These are phyloP conservation scores for Xestia ashworthii DNA, from an alignment of 2,888 invertebrate genomes.

Conservation along the genomic window DNA sequence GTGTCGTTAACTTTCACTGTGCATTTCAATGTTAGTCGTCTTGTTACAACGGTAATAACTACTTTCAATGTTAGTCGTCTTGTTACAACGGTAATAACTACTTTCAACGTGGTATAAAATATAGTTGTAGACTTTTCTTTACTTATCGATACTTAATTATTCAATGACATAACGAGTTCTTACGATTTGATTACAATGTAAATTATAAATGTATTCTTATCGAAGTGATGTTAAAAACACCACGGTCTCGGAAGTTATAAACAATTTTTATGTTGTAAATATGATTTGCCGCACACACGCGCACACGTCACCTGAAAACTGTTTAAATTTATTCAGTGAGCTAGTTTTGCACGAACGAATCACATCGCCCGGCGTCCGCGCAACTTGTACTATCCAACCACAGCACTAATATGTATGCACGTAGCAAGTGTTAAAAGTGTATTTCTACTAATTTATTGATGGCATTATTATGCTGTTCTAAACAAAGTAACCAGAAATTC, in stretches of 20 bases:
- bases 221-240: neutral
- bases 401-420: neutral
- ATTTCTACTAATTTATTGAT: neutral
- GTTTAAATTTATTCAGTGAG: slow-evolving; percentile 1
- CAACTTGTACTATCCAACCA: neutral
- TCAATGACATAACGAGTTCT: neutral
- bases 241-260: slow-evolving; percentile 7
- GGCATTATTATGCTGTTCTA: neutral
- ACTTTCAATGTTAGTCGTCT: too few species aligned
- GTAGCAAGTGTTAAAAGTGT: neutral
- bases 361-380: neutral
- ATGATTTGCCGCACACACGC: slow-evolving; percentile 8
- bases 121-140: neutral
- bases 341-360: neutral
- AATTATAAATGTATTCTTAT: neutral
- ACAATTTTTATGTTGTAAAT: slow-evolving; percentile 11
- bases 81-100: too few species aligned
- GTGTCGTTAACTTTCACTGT: too few species aligned
- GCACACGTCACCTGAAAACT: neutral
- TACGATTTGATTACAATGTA: neutral
- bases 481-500: neutral
- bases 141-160: neutral
- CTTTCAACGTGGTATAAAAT: neutral
- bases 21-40: too few species aligned
- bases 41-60: too few species aligned